Conservation (phyloP, 2,797 vertebrate genomes). For the Coracias cyanogaster region DNA sequence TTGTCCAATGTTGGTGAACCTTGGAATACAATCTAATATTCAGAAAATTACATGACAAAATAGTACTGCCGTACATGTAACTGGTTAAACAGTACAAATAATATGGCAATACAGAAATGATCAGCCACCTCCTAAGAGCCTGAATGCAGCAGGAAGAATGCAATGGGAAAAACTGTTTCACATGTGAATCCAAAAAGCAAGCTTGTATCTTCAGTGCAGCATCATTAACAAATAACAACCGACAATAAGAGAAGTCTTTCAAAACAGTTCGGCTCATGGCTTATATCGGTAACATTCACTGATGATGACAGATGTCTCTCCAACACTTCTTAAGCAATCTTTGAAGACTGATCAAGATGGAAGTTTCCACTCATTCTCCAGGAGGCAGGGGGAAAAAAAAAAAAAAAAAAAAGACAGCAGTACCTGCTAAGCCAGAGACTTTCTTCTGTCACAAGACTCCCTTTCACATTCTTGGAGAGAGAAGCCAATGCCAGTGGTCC, state of each 20-base stretch:
- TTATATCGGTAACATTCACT: background rate
- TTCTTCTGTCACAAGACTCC: background rate
- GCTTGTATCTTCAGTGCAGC: background rate
- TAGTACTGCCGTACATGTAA: background rate
- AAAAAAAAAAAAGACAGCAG: background rate
- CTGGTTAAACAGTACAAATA: background rate
- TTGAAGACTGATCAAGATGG: background rate
- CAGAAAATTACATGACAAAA: background rate
- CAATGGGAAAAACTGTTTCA: background rate
- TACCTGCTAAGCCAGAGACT: background rate
- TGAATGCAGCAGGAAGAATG: background rate
- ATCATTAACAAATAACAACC: background rate
- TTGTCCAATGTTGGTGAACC: background rate
- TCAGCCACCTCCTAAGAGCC: background rate
- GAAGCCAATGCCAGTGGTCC: background rate
- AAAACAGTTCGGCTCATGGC: background rate
- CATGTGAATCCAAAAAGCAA: background rate
- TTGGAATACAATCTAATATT: background rate
- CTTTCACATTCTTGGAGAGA: background rate
- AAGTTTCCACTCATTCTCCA: background rate
- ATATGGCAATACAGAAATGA: background rate
- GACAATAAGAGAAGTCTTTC: background rate
- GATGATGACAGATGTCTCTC: background rate
- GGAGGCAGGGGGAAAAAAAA: background rate
- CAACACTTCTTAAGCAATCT: background rate